Evolutionary conservation across 2,888 invertebrate genomes (phyloP), one percentile per base, ranked within the genome.

Genomic region (Euclidia mi): DNA sequence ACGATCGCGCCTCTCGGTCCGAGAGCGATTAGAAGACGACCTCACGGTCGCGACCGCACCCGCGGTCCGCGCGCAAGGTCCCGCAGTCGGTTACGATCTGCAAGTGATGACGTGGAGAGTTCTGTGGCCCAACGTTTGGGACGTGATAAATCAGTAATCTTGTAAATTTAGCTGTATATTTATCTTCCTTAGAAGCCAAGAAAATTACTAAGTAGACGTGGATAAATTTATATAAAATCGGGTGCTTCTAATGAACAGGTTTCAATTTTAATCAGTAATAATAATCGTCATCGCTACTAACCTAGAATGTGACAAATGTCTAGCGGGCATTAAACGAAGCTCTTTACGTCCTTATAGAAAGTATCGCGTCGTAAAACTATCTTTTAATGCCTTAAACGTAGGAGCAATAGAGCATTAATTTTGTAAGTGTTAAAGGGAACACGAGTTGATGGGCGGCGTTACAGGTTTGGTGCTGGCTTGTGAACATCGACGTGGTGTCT

Each of bases 371-470:
- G 71, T 79, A 73, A 76, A 73, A 73, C 62, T 76, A 57, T 67
- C 56, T 52, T 81, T 85, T 82, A 84, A 87, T 87, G 90, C 88
- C 89, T 86, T 84, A 84, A 37, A 64, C 44, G 80, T 85, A 84
- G 84, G 79, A 84, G 78, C 81, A 81, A 87, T 84, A 82, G 84
- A 82, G 80, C 79, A 76, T 85, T 85, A 82, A 79, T 71, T 78
- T 77, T 79, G 76, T 90, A 89, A 89, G 88, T 88, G 89, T 89
- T 89, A 84, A 79, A 74, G 67, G 71, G 73, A 76, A 71, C 67
- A 70, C 84, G 70, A 86, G 87, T 85, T 78, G 81, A 79, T 84
- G 78, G 81, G 76, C 74, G 61, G 60, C 55, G 71, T 57, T 47
- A 43, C 59, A 55, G 51, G 45, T 43, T 40, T 51, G 51, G 59